Evolutionary conservation across 2,797 vertebrate species (phyloP), one percentile per base, ranked within the genome.

Genomic region (Sebastes hubbsi): DNA sequence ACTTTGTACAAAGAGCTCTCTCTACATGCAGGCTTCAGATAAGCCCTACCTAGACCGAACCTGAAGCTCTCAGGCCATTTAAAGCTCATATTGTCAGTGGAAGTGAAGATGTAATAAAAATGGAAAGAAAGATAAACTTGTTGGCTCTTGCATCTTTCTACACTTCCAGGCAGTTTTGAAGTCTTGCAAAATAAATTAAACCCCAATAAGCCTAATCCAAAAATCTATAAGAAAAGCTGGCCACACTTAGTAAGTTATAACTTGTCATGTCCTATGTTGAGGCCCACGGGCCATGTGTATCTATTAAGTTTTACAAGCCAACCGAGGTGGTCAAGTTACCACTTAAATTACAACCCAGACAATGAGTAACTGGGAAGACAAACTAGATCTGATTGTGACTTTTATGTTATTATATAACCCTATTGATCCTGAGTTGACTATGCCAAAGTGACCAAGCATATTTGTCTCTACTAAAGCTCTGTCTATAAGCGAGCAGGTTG

Each of bases 1-100:
- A 91, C 94, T 97, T 97, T 96, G 97, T 95, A 97, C 97, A 97
- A 95, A 97, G 95, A 90, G 81, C 92, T 90, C 87, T 91, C 93
- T 94, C 95, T 96, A 96, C 95, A 96, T 96, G 96, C 95, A 96
- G 94, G 87, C 85, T 92, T 92, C 72, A 83, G 80, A 72, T 68
- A 70, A 71, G 84, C 75, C 83, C 83, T 91, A 83, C 36, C 87
- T 84, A 85, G 14, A 77, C 67, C 70, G 55, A 74, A 60, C 77
- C 85, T 76, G 82, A 78, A 18, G 68, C 38, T 72, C 16, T 91
- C 83, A 62, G 85, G 86, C 72, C 64, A 54, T 66, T 78, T 18
- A 46, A 46, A 67, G 71, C 69, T 84, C 27, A 67, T 9, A 52
- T 29, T 65, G 38, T 71, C 65, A 27, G 52, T n/a, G 58, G 84